These are phyloP conservation scores for Habroteleia sp. DNA, from an alignment of 2,888 invertebrate genomes.

Conservation along the genomic window DNA sequence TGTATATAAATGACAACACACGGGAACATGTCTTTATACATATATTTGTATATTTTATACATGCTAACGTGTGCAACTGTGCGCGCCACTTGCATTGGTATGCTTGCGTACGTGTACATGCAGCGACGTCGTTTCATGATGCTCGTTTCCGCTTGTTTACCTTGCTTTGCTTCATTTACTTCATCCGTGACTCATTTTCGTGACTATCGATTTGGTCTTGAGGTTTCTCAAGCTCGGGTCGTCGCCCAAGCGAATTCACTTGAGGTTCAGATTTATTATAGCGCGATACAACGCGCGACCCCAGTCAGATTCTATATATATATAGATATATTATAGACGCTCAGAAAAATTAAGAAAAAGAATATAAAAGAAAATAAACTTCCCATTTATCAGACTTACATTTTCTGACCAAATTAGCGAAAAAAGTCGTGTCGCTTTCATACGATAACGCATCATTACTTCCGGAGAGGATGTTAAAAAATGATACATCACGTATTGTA, in stretches of 20 bases:
- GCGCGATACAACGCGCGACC: conserved; percentile 40
- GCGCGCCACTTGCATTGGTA: not conserved
- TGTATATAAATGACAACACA: conserved; percentile 4
- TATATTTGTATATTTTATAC: conserved; percentile 14
- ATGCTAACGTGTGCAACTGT: conserved; percentile 4
- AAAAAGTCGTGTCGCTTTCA: no score
- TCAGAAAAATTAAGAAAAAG: no score
- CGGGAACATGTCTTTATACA: not conserved
- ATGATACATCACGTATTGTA: no score
- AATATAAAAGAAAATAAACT: no score
- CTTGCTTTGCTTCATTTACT: conserved; percentile 69
- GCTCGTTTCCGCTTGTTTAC: conserved; percentile 69
- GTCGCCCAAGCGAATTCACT: conserved; percentile 46
- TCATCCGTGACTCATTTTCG: conserved; percentile 66
- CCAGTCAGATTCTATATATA: no score
- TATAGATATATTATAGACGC: no score
- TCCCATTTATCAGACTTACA: no score
- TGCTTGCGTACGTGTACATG: not conserved
- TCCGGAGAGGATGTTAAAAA: no score
- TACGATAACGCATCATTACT: no score
- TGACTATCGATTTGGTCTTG: conserved; percentile 53
- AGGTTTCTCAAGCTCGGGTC: conserved; percentile 43
- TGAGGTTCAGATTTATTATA: conserved; percentile 37
- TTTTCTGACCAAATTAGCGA: no score
- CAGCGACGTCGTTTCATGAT: conserved; percentile 33